Base-by-base conservation (phyloP, 1,140 invertebrate species). In the Caenorhabditis briggsae region DNA sequence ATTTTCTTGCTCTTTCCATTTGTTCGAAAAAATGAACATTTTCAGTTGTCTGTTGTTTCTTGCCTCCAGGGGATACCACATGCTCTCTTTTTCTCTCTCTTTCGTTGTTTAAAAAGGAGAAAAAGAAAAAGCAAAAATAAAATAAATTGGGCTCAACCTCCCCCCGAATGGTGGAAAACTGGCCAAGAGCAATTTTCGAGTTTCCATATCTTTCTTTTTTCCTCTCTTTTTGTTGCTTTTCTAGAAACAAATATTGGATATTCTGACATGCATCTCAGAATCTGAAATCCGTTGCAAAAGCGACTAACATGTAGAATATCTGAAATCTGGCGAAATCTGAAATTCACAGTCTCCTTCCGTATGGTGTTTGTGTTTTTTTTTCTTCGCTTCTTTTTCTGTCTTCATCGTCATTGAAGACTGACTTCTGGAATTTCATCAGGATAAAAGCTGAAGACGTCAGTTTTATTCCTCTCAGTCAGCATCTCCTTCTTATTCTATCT, bases 381-480 rank as follows among this genome's bases (percentile, higher is more conserved):
- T 9, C 50, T 50, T 23, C 50, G 2, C n/a, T 78, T 23, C 18
- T 50, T n/a, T 33, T 25, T 53, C 46, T 50, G 16, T 46, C 50
- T 70, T 48, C 70, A 23, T 78, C 70, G 20, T 41, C 25, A 16
- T 48, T 14, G 50, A 53, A 50, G 20, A 78, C 5, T 50, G 70
- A 78, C 43, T 78, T 50, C n/a, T 50, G 46, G 70, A 78, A 78
- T 78, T 78, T 78, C 70, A 78, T 78, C 70, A 78, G 70, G 46
- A 78, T 78, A 78, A 78, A 50, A 78, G 70, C 70, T 50, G 46
- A 78, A 78, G 70, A 78, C 70, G 70, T 78, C 70, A 78, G 70
- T 78, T n/a, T 78, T 48, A 23, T 78, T 23, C 16, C 64, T 70
- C 64, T 18, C 16, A 33, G 33, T 33, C 33, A 33, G 33, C 33